Evolutionary conservation across 2,888 invertebrate genomes (phyloP).

Genomic region (Taphrorychus bicolor): DNA sequence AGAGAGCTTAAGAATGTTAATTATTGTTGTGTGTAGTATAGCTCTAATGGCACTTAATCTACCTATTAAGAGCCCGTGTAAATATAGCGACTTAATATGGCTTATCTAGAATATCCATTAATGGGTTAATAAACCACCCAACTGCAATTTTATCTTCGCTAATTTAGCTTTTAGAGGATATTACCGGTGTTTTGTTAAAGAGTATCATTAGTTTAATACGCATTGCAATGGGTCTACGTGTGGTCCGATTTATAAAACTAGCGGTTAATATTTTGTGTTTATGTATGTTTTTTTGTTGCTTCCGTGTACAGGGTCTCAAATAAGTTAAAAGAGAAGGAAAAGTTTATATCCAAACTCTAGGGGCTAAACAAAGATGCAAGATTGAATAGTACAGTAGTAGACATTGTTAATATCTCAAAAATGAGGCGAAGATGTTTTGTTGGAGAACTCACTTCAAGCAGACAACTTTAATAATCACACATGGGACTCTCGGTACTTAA

Average conservation of each 20-base stretch:
- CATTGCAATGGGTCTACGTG: background rate
- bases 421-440: too few species aligned
- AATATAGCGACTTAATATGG: background rate
- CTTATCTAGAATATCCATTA: background rate
- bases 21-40: background rate
- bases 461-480: background rate
- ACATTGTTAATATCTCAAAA: too few species aligned
- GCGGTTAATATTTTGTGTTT: too few species aligned
- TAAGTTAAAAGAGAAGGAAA: too few species aligned
- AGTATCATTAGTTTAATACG: background rate
- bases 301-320: too few species aligned
- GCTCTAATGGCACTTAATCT: background rate
- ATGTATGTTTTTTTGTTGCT: too few species aligned
- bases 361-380: too few species aligned
- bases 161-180: background rate
- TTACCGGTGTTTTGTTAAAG: background rate
- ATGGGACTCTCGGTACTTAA: constrained; percentile 7
- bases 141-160: background rate
- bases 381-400: too few species aligned
- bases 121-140: background rate
- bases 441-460: background rate
- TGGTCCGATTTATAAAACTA: background rate
- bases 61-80: background rate
- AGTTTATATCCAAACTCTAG: too few species aligned
- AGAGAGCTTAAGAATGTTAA: background rate